phyloP scores from a whole-genome alignment of 2,797 vertebrate species.

The Eidolon dupreanum region DNA sequence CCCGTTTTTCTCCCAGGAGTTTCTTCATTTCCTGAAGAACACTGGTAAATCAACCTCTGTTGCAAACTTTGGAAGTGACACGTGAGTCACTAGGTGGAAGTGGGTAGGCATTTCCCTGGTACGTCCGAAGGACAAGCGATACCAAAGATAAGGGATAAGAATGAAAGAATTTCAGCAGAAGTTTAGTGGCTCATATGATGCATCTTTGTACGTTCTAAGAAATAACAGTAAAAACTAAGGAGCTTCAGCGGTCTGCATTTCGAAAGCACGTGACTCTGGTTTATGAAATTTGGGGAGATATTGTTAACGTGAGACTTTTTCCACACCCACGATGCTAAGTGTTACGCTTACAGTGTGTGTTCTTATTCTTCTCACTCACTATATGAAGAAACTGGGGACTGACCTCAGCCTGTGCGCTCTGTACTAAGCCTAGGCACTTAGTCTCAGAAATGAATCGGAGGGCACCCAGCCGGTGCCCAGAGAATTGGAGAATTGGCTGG shows the following conservation, averaged over 20 bases:
- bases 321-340: neutral
- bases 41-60: neutral
- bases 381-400: neutral
- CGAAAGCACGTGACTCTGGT: neutral
- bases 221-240: neutral
- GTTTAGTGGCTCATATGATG: neutral
- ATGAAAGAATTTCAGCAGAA: fast-evolving
- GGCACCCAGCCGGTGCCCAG: too few relatives aligned
- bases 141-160: neutral
- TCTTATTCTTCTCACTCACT: neutral
- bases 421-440: neutral
- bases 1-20: fast-evolving
- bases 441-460: neutral
- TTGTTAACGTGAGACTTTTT: neutral
- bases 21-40: neutral
- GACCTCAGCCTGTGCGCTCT: neutral
- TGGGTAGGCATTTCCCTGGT: too few relatives aligned
- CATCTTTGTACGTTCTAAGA: fast-evolving
- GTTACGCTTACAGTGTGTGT: neutral
- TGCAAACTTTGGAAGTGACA: neutral
- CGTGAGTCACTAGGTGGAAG: neutral
- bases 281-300: neutral
- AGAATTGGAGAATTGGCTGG: neutral
- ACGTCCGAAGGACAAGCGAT: neutral
- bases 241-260: neutral